phyloP scores from a whole-genome alignment of 2,888 invertebrate species.

The Euspilapteryx auroguttella region DNA sequence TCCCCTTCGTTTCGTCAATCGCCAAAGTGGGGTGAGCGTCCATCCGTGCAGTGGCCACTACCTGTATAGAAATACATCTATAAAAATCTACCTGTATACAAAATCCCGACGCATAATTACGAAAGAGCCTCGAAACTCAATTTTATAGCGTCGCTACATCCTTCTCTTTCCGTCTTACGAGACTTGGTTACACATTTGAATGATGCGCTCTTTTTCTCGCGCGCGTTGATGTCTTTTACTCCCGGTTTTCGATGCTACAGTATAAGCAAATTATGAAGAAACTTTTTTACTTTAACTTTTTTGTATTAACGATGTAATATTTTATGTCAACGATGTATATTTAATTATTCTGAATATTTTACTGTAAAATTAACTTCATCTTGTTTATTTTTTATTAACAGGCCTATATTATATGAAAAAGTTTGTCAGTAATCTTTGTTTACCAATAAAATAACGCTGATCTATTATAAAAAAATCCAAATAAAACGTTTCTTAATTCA shows the following conservation, averaged over 20 bases:
- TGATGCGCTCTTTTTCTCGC: slow-evolving; percentile 19
- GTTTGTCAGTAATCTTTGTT: too few relatives aligned
- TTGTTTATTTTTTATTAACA: too few relatives aligned
- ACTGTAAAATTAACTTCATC: too few relatives aligned
- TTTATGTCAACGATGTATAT: too few relatives aligned
- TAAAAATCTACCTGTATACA: slow-evolving; percentile 24
- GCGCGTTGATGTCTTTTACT: slow-evolving; percentile 55
- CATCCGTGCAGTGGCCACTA: slow-evolving; percentile 42
- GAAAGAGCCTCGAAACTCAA: slow-evolving; percentile 16
- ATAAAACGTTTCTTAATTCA: too few relatives aligned
- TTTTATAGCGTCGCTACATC: slow-evolving; percentile 10
- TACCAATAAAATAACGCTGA: too few relatives aligned
- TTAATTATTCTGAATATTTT: too few relatives aligned
- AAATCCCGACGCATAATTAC: slow-evolving; percentile 48
- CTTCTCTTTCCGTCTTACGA: slow-evolving; percentile 30
- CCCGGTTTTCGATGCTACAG: slow-evolving; percentile 19
- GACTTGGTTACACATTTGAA: slow-evolving; percentile 14
- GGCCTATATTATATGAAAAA: too few relatives aligned
- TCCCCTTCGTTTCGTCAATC: too few relatives aligned
- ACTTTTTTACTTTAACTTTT: too few relatives aligned
- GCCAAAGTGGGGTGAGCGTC: slow-evolving; percentile 40
- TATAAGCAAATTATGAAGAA: slow-evolving; percentile 16
- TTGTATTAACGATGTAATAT: too few relatives aligned
- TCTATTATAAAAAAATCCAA: too few relatives aligned
- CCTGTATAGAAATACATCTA: slow-evolving; percentile 17